A percentile compares a stretch with the other conserved stretches of the same genome.
These are phyloP conservation scores for Nannoperca australis DNA, from an alignment of 2,797 vertebrate species.

Conservation along the genomic window DNA sequence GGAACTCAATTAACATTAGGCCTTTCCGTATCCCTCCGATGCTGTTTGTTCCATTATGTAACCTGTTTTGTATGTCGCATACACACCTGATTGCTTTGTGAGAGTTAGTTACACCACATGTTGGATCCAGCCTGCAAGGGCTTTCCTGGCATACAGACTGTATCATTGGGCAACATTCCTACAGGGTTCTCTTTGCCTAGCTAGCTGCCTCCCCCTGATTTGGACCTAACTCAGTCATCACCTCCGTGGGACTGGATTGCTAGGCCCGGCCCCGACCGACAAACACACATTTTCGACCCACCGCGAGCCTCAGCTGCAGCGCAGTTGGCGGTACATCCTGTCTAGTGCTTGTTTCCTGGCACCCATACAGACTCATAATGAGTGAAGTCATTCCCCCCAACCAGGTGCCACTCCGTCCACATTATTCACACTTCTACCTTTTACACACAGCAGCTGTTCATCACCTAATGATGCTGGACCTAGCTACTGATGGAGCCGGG, in stretches of 20 bases:
- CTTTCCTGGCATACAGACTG: slow-evolving; percentile 11
- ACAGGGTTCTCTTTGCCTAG: slow-evolving; percentile 12
- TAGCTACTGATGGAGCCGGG: slow-evolving; percentile 53
- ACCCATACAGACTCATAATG: slow-evolving; percentile 71
- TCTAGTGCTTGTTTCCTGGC: slow-evolving; percentile 76
- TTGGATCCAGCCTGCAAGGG: neutral
- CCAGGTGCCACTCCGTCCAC: slow-evolving; percentile 80
- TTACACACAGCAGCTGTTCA: slow-evolving; percentile 83
- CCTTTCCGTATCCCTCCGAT: neutral
- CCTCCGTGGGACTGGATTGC: slow-evolving; percentile 30
- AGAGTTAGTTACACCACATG: neutral
- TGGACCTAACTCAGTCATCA: slow-evolving; percentile 26
- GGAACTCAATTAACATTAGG: neutral
- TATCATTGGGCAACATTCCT: slow-evolving; percentile 13
- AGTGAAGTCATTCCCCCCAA: slow-evolving; percentile 66
- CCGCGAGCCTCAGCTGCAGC: slow-evolving; percentile 64
- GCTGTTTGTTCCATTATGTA: neutral
- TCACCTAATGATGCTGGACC: slow-evolving; percentile 77
- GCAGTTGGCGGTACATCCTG: slow-evolving; percentile 67
- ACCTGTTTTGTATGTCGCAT: neutral
- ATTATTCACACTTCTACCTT: slow-evolving; percentile 82
- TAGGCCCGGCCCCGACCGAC: slow-evolving; percentile 19
- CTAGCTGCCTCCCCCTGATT: slow-evolving; percentile 17
- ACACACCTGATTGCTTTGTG: neutral
- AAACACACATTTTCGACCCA: slow-evolving; percentile 54